These are phyloP conservation scores for Craseonycteris thonglongyai DNA, from an alignment of 2,113 vertebrate genomes.

Conservation along the genomic window DNA sequence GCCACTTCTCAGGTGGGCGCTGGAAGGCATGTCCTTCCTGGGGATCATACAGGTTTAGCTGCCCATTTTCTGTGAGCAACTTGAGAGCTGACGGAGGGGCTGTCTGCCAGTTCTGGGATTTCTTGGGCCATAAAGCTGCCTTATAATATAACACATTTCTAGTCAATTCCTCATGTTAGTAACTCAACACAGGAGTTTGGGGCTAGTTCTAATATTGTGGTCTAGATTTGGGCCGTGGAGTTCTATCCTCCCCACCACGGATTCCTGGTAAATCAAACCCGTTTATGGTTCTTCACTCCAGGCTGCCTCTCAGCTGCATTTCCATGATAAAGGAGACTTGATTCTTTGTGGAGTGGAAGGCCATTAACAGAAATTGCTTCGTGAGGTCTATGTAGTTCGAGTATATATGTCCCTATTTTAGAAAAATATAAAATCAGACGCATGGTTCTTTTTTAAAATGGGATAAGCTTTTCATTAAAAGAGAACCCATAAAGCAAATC, in stretches of 20 bases:
- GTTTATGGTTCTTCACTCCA: not conserved
- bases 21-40: not conserved
- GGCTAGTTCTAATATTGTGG: not conserved
- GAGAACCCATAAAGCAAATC: not conserved
- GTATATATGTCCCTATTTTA: not conserved
- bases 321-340: not conserved
- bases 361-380: not conserved
- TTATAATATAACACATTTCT: not conserved
- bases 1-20: too few relatives aligned
- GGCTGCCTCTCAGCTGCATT: not conserved
- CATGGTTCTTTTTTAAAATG: not conserved
- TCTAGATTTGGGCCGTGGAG: not conserved
- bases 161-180: not conserved
- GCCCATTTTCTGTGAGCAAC: not conserved
- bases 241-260: not conserved
- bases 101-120: not conserved
- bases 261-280: not conserved
- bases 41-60: not conserved
- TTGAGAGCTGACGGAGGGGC: not conserved
- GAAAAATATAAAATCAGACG: not conserved
- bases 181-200: not conserved
- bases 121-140: not conserved
- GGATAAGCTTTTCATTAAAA: conserved; percentile 20
- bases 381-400: not conserved
- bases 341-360: not conserved